Percentiles rank a stretch among this genome's conserved stretches.
These are phyloP conservation scores for Prunella himalayana DNA, from an alignment of 2,113 vertebrate genomes.

Conservation along the genomic window DNA sequence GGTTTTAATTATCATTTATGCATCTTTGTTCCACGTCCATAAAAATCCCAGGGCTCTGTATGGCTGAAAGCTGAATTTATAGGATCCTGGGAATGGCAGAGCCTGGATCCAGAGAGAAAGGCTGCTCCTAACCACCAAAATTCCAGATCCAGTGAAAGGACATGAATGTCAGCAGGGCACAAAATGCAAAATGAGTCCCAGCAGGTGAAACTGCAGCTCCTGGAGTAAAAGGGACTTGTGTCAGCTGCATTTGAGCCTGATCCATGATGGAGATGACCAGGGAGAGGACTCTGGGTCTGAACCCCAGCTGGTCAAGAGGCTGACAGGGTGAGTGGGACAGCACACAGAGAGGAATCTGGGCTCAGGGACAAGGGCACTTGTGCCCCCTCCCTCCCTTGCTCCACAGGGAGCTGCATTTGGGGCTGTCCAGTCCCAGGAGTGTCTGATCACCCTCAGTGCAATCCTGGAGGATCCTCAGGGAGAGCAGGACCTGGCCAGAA, in stretches of 20 bases:
- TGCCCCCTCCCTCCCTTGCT: background rate
- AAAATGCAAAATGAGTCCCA: background rate
- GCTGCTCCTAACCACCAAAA: background rate
- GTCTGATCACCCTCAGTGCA: background rate
- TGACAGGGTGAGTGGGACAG: rapidly evolving
- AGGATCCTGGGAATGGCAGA: background rate
- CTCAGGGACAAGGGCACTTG: background rate
- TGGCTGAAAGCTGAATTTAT: conserved; percentile 30
- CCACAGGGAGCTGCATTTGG: rapidly evolving
- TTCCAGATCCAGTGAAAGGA: background rate
- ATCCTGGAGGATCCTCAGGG: background rate
- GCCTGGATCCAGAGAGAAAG: background rate
- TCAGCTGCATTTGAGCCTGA: background rate
- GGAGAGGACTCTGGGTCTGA: background rate
- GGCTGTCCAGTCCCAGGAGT: background rate
- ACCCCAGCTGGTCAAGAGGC: background rate
- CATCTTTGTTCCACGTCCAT: background rate
- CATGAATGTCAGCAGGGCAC: background rate
- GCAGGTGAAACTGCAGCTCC: background rate
- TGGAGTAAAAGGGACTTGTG: background rate
- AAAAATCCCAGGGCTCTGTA: background rate
- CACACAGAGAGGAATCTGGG: background rate
- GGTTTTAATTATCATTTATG: conserved; percentile 30
- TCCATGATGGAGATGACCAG: rapidly evolving
- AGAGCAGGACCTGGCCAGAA: background rate